Evolutionary conservation across 2,888 invertebrate genomes (phyloP).

Genomic region (Leptura quadrifasciata): DNA sequence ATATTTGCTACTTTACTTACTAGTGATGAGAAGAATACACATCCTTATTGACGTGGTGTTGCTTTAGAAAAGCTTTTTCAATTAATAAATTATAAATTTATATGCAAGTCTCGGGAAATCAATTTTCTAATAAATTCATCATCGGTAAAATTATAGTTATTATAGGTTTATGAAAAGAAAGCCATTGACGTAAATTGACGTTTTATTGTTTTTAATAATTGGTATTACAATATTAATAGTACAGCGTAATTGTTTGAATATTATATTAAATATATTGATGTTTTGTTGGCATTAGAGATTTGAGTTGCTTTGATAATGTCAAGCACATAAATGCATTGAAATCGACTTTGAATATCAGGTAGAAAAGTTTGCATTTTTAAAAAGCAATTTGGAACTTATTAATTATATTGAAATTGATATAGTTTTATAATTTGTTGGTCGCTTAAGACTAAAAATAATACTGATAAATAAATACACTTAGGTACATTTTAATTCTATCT

Average conservation of each 20-base stretch:
- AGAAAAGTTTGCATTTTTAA: background rate
- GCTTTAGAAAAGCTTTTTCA: too few relatives aligned
- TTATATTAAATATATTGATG: constrained; percentile 30
- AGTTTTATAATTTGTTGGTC: background rate
- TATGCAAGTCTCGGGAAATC: too few relatives aligned
- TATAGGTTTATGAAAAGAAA: background rate
- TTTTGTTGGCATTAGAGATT: constrained; percentile 18
- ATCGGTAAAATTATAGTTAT: too few relatives aligned
- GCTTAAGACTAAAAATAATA: constrained; percentile 5
- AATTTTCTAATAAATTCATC: too few relatives aligned
- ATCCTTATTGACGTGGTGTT: too few relatives aligned
- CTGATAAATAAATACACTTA: constrained; percentile 23
- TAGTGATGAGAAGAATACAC: too few relatives aligned
- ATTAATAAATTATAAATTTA: too few relatives aligned
- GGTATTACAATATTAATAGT: constrained; percentile 41
- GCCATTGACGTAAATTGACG: constrained; percentile 30
- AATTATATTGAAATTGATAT: background rate
- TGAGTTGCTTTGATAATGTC: constrained; percentile 13
- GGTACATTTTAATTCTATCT: constrained; percentile 28
- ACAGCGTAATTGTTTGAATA: constrained; percentile 18
- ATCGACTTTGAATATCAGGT: background rate
- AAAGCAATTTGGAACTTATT: background rate
- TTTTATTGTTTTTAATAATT: constrained; percentile 37
- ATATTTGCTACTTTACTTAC: too few relatives aligned
- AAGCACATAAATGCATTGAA: constrained; percentile 9